These are phyloP conservation scores for Caenorhabditis latens DNA, from an alignment of 1,140 invertebrate species.

Conservation along the genomic window DNA sequence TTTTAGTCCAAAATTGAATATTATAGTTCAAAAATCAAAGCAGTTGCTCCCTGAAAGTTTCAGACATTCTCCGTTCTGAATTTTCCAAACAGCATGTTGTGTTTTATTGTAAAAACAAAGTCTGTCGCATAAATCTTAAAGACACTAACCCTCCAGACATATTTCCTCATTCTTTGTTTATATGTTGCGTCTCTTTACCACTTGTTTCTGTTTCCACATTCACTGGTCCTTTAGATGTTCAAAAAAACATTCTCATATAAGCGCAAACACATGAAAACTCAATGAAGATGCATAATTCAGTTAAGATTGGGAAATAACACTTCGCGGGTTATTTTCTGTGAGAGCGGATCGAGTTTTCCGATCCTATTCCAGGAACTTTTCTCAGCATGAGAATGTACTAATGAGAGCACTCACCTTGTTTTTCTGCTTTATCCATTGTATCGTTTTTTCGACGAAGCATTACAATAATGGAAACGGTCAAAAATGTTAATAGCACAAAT, in stretches of 20 bases:
- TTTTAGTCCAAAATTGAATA: not conserved
- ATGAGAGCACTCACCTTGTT: constrained; percentile 53
- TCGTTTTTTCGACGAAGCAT: constrained; percentile 52
- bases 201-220: too few relatives aligned
- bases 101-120: too few relatives aligned
- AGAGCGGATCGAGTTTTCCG: not conserved
- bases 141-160: too few relatives aligned
- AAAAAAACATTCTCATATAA: constrained; percentile 36
- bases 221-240: not conserved
- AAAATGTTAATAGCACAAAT: constrained; percentile 64
- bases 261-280: constrained; percentile 28
- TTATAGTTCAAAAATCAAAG: not conserved
- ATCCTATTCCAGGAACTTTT: not conserved
- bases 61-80: too few relatives aligned
- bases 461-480: constrained; percentile 66
- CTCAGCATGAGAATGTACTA: not conserved
- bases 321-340: not conserved
- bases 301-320: constrained; percentile 37
- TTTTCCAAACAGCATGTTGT: too few relatives aligned
- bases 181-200: too few relatives aligned
- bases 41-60: too few relatives aligned
- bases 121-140: too few relatives aligned
- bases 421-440: constrained; percentile 3
- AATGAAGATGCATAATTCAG: constrained; percentile 49
- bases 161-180: too few relatives aligned